Conservation (phyloP, 92 coral and sea anemone genomes). For the Epizoanthus illoricatus region DNA sequence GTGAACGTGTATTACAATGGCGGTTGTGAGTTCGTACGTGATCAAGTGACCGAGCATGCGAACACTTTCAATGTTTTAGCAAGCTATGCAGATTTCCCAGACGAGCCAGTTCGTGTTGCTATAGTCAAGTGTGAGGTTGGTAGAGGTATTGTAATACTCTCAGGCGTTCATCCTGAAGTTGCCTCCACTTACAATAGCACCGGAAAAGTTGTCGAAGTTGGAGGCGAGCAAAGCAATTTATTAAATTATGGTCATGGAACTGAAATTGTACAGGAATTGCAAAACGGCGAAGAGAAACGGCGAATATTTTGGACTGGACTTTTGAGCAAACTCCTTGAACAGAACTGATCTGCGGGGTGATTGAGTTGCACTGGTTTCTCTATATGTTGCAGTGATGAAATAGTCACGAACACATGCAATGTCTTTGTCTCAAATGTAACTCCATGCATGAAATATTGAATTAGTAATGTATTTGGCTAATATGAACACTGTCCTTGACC, state of each 20-base stretch:
- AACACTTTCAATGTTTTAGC: conserved; percentile 4
- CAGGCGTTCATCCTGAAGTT: conserved; percentile 19
- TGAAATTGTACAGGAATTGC: background rate
- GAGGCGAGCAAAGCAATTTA: background rate
- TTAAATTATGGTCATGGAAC: background rate
- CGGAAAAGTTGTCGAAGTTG: too few species aligned
- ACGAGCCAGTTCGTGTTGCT: background rate
- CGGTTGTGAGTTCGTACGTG: conserved; percentile 11
- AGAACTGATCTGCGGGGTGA: too few species aligned
- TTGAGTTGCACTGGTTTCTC: too few species aligned
- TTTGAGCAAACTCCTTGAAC: conserved; percentile 1
- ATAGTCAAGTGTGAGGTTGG: conserved; percentile 8
- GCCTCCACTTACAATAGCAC: too few species aligned
- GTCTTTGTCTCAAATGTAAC: too few species aligned
- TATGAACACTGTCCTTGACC: too few species aligned
- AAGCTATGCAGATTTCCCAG: conserved; percentile 23
- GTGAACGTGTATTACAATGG: conserved; percentile 18
- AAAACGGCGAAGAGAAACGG: background rate
- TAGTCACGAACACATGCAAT: too few species aligned
- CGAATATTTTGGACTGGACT: conserved; percentile 19
- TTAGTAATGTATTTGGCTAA: too few species aligned
- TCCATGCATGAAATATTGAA: too few species aligned
- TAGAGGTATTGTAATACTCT: conserved; percentile 22
- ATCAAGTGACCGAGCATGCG: background rate
- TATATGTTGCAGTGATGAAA: too few species aligned